A percentile compares a stretch with the other conserved stretches of the same genome.
Evolutionary conservation across 1,140 invertebrate species (phyloP).

Genomic region (Heliconius congener): DNA sequence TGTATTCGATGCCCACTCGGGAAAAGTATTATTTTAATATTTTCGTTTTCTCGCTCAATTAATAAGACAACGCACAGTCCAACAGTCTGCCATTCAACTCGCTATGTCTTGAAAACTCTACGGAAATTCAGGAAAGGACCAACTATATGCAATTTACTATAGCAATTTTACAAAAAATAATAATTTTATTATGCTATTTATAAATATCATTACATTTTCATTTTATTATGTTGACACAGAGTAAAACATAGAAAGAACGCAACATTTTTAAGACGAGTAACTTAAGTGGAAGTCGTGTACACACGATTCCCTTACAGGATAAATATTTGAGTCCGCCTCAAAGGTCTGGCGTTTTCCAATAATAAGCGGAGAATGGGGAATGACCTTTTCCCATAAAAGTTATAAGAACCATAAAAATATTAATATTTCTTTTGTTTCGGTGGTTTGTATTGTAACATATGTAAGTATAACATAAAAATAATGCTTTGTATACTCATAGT

Average conservation of each 20-base stretch:
- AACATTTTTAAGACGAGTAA: not conserved
- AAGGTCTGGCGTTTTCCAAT: conserved; percentile 6
- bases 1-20: too few species aligned
- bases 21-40: too few species aligned
- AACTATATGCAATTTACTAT: too few species aligned
- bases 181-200: too few species aligned
- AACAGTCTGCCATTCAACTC: too few species aligned
- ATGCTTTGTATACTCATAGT: too few species aligned
- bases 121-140: too few species aligned
- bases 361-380: conserved; percentile 9
- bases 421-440: conserved; percentile 6
- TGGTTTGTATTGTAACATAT: not conserved
- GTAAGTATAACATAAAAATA: not conserved
- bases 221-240: conserved; percentile 5
- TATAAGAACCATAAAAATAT: conserved; percentile 8
- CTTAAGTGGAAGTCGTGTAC: not conserved
- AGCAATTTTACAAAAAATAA: too few species aligned
- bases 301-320: not conserved
- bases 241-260: not conserved
- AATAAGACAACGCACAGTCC: too few species aligned
- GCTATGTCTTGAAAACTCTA: too few species aligned
- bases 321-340: not conserved
- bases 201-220: not conserved
- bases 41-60: too few species aligned
- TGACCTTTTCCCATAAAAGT: conserved; percentile 9